These are phyloP conservation scores for Bambusicola thoracicus DNA, from an alignment of 2,113 vertebrate species.

Conservation along the genomic window DNA sequence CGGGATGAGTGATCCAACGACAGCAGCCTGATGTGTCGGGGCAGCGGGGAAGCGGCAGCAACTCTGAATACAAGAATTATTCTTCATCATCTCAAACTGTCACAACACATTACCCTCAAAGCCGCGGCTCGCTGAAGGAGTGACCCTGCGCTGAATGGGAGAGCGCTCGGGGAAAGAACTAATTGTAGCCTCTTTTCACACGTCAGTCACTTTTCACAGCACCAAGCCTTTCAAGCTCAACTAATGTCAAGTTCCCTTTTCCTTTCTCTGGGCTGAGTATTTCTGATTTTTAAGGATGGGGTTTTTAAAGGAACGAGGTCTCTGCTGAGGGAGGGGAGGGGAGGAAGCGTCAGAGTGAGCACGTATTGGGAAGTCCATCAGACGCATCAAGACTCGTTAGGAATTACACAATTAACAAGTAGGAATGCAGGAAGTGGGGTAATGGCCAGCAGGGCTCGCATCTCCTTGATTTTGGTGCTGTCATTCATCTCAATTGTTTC, in stretches of 20 bases:
- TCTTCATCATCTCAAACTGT: slow-evolving; percentile 89
- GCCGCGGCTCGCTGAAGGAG: slow-evolving; percentile 76
- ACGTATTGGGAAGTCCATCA: slow-evolving; percentile 46
- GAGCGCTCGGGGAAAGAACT: slow-evolving; percentile 84
- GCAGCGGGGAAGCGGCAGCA: slow-evolving; percentile 73
- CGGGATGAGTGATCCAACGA: slow-evolving; percentile 86
- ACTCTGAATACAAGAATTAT: slow-evolving; percentile 87
- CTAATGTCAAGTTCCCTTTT: slow-evolving; percentile 76
- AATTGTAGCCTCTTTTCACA: slow-evolving; percentile 89
- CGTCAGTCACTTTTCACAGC: slow-evolving; percentile 82
- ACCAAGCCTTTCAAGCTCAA: slow-evolving; percentile 79
- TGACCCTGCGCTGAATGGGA: slow-evolving; percentile 80
- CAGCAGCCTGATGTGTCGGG: slow-evolving; percentile 85
- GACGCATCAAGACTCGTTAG: slow-evolving; percentile 50
- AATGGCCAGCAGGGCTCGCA: slow-evolving; percentile 52
- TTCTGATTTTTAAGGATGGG: slow-evolving; percentile 66
- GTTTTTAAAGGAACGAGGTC: slow-evolving; percentile 71
- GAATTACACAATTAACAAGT: slow-evolving; percentile 70
- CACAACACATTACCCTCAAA: slow-evolving; percentile 87
- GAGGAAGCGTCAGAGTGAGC: slow-evolving; percentile 21
- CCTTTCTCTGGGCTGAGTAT: slow-evolving; percentile 67
- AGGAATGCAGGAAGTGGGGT: slow-evolving; percentile 62
- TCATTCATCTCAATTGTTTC: slow-evolving; percentile 23
- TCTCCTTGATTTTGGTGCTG: slow-evolving; percentile 59
- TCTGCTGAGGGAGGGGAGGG: slow-evolving; percentile 27